Percentiles rank a stretch among this genome's conserved stretches.
These are phyloP conservation scores for Acleris cristana DNA, from an alignment of 2,888 invertebrate genomes.

Conservation along the genomic window DNA sequence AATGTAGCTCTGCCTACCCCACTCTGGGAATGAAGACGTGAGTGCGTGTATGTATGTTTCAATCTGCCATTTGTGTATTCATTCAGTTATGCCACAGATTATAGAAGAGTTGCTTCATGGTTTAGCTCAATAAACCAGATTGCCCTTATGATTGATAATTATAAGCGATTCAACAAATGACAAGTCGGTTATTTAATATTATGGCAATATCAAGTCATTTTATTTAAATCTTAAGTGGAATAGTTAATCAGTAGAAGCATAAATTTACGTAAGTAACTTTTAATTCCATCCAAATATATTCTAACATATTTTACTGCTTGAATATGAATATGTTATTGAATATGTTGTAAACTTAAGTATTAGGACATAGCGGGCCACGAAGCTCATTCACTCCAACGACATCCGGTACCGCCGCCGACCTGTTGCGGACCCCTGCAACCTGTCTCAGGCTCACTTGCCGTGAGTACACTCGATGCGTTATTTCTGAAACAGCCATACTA, in stretches of 20 bases:
- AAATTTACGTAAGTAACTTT: conserved; percentile 6
- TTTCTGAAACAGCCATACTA: no score
- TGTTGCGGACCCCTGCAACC: conserved; percentile 34
- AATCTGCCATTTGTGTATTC: no score
- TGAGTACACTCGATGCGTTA: no score
- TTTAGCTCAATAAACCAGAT: not conserved
- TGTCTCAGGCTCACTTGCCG: conserved; percentile 1
- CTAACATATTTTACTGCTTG: conserved; percentile 2
- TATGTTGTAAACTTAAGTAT: conserved; percentile 43
- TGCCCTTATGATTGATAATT: not conserved
- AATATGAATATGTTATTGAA: no score
- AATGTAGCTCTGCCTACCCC: no score
- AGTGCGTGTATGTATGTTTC: no score
- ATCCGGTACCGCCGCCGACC: conserved; percentile 33
- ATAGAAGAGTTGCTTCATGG: not conserved
- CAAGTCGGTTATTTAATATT: conserved; percentile 15
- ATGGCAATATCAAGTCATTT: conserved; percentile 9
- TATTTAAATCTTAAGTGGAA: no score
- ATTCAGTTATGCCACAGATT: no score
- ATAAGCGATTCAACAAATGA: conserved; percentile 7
- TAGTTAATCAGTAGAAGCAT: not conserved
- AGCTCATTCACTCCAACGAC: conserved; percentile 12
- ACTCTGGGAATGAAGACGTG: no score
- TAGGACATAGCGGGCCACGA: conserved; percentile 37
- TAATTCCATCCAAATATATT: not conserved